These are phyloP conservation scores for Scolopax rusticola DNA, from an alignment of 2,797 vertebrate species.

Conservation along the genomic window DNA sequence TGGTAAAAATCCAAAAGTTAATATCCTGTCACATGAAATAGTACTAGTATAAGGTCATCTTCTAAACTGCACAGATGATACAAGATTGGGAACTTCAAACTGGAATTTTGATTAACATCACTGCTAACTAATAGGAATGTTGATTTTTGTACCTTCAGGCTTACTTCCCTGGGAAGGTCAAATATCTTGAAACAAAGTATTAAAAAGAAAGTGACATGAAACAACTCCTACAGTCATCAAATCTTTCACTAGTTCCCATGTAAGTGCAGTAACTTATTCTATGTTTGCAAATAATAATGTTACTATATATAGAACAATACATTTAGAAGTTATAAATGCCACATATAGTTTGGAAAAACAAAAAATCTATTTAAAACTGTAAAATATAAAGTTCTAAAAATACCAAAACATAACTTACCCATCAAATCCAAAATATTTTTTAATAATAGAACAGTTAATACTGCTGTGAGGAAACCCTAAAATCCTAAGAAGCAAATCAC, in stretches of 20 bases:
- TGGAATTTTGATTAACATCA: not conserved
- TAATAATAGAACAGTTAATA: not conserved
- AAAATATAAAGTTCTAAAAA: not conserved
- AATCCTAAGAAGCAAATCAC: not conserved
- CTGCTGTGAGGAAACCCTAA: not conserved
- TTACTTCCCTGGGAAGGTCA: not conserved
- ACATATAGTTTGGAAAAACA: not conserved
- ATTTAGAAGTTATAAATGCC: not conserved
- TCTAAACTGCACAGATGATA: not conserved
- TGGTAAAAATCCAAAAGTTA: not conserved
- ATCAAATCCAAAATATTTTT: not conserved
- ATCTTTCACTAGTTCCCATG: not conserved
- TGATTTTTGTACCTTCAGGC: not conserved
- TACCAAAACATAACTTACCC: not conserved
- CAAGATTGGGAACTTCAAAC: not conserved
- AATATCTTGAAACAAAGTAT: not conserved
- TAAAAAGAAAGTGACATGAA: not conserved
- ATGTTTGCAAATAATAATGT: not conserved
- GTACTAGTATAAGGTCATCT: not conserved
- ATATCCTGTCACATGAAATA: not conserved
- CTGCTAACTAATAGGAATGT: not conserved
- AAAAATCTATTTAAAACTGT: not conserved
- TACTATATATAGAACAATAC: not conserved
- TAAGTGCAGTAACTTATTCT: not conserved
- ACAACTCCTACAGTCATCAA: not conserved